phyloP scores from a whole-genome alignment of 2,888 invertebrate species.

The Xanthorhoe designata region DNA sequence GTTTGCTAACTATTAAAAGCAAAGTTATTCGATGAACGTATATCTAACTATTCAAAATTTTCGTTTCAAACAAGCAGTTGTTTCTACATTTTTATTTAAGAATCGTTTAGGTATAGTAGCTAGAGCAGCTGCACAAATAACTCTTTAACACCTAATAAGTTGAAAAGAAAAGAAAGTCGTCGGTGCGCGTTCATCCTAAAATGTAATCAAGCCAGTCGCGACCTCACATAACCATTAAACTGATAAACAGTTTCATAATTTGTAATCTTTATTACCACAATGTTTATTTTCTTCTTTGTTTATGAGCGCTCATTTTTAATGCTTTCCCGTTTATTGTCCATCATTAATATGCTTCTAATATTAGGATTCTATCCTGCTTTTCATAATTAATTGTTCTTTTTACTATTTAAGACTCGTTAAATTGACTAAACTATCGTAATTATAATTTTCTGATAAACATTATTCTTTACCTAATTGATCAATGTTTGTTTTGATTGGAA shows the following conservation, averaged over 20 bases:
- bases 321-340: constrained; percentile 30
- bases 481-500: not conserved
- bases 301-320: constrained; percentile 48
- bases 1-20: constrained; percentile 1
- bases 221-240: constrained; percentile 64
- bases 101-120: not conserved
- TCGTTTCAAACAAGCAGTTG: not conserved
- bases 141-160: not conserved
- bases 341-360: constrained; percentile 30
- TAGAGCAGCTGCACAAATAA: no score
- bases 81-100: not conserved
- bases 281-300: constrained; percentile 58
- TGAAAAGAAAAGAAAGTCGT: not conserved
- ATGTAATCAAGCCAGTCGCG: constrained; percentile 69
- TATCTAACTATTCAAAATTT: not conserved
- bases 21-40: not conserved
- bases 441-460: not conserved
- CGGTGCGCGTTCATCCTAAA: constrained; percentile 51
- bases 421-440: not conserved
- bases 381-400: constrained; percentile 7
- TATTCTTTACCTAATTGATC: not conserved
- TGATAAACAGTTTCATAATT: constrained; percentile 69
- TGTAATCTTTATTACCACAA: constrained; percentile 57
- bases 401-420: not conserved
- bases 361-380: constrained; percentile 11